Evolutionary conservation across 2,797 vertebrate genomes (phyloP).

Genomic region (Clarias laeviceps): DNA sequence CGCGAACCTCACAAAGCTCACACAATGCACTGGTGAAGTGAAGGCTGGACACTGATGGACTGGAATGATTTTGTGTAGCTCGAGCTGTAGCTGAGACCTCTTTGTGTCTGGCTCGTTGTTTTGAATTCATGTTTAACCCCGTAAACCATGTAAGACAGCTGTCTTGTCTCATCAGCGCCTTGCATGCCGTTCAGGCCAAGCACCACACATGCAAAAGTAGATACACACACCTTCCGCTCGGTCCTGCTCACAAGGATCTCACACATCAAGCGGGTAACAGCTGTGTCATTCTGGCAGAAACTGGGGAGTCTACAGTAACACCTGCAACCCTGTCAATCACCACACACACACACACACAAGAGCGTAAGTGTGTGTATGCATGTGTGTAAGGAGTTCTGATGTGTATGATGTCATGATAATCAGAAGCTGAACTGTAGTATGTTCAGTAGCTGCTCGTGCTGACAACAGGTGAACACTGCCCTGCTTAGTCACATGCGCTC

Average conservation of each 20-base stretch:
- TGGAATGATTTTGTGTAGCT: slow-evolving; percentile 27
- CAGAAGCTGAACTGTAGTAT: too few relatives aligned
- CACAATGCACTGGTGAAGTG: slow-evolving; percentile 20
- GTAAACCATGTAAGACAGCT: slow-evolving; percentile 35
- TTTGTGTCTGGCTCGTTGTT: slow-evolving; percentile 25
- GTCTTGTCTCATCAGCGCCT: slow-evolving; percentile 23
- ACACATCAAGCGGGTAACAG: slow-evolving; percentile 1
- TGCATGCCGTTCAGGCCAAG: slow-evolving; percentile 19
- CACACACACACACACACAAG: background rate
- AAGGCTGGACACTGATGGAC: slow-evolving; percentile 19
- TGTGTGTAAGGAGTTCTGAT: too few relatives aligned
- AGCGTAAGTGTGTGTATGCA: too few relatives aligned
- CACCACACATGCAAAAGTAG: slow-evolving; percentile 18
- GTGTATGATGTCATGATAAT: too few relatives aligned
- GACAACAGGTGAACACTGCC: too few relatives aligned
- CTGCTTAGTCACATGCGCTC: background rate
- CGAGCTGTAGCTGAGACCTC: slow-evolving; percentile 2
- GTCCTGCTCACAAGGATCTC: slow-evolving; percentile 13
- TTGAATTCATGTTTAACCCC: slow-evolving; percentile 37
- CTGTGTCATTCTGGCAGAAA: slow-evolving; percentile 40
- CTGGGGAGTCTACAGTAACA: slow-evolving; percentile 30
- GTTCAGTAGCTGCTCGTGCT: too few relatives aligned
- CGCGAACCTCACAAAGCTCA: slow-evolving; percentile 16
- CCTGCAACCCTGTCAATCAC: slow-evolving; percentile 30
- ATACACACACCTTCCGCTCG: slow-evolving; percentile 15